These are phyloP conservation scores for Pristionchus exspectatus DNA, from an alignment of 2,888 invertebrate genomes.

Conservation along the genomic window DNA sequence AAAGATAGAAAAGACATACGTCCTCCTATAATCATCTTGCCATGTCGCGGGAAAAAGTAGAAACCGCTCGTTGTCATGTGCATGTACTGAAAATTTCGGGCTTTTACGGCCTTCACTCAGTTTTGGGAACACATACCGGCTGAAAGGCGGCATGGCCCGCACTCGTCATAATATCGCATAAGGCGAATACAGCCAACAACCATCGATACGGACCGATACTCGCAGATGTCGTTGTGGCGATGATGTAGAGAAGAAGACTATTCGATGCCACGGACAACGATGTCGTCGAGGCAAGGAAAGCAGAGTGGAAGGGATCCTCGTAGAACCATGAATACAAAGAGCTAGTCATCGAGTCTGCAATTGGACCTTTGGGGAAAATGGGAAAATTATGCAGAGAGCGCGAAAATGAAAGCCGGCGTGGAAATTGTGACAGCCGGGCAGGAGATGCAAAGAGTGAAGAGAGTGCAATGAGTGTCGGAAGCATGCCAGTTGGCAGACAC, in stretches of 20 bases:
- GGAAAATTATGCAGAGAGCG: not conserved
- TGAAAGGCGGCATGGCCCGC: conserved; percentile 7
- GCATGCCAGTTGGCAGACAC: not conserved
- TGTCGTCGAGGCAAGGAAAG: not conserved
- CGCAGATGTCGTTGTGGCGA: not conserved
- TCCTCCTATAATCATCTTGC: conserved; percentile 7
- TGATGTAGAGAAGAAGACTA: not conserved
- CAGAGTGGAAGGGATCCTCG: conserved; percentile 26
- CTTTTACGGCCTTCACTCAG: no score
- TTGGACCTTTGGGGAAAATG: not conserved
- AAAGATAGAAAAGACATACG: not conserved
- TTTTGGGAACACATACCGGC: no score
- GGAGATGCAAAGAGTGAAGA: not conserved
- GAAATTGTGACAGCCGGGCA: not conserved
- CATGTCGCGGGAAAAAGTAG: conserved; percentile 36
- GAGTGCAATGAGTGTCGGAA: conserved; percentile 13
- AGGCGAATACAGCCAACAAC: not conserved
- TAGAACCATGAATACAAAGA: conserved; percentile 13
- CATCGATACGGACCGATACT: conserved; percentile 9
- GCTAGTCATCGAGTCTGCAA: not conserved
- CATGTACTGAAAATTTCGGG: not conserved
- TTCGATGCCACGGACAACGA: not conserved
- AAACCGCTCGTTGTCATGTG: conserved; percentile 38
- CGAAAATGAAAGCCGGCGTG: not conserved
- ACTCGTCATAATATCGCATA: conserved; percentile 8